Conservation (phyloP, 2,888 invertebrate species). For the Ochlodes sylvanus region DNA sequence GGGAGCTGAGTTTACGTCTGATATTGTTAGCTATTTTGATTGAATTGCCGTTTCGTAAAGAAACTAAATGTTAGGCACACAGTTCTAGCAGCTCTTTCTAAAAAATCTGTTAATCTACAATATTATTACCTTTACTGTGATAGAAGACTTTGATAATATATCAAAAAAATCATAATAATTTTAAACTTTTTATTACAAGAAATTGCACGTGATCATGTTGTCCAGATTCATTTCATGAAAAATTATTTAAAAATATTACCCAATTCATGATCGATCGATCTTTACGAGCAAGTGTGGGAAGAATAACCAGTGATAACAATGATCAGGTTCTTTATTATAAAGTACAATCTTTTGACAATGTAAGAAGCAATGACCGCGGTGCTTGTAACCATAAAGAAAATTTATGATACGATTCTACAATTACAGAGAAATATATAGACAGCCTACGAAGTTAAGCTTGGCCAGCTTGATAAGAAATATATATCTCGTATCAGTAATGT, state of each 20-base stretch:
- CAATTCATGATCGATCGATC: constrained; percentile 38
- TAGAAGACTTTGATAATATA: too few relatives aligned
- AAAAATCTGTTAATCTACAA: too few relatives aligned
- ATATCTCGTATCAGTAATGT: too few relatives aligned
- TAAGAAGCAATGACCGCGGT: constrained; percentile 23
- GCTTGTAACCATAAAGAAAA: constrained; percentile 29
- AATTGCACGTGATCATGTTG: too few relatives aligned
- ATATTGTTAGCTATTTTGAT: too few relatives aligned
- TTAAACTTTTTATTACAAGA: too few relatives aligned
- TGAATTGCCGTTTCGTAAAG: too few relatives aligned
- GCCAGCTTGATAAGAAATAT: neutral
- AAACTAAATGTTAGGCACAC: too few relatives aligned
- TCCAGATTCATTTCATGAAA: neutral
- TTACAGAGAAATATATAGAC: constrained; percentile 2
- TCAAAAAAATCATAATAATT: too few relatives aligned
- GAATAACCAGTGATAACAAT: constrained; percentile 37
- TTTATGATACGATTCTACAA: constrained; percentile 25
- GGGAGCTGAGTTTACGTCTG: too few relatives aligned
- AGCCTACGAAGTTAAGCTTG: constrained; percentile 2
- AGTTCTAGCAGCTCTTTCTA: too few relatives aligned
- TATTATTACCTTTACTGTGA: too few relatives aligned
- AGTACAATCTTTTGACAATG: constrained; percentile 36
- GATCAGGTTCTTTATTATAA: constrained; percentile 33
- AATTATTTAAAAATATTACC: constrained; percentile 14
- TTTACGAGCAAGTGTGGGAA: constrained; percentile 35